These are phyloP conservation scores for Agrotis exclamationis DNA, from an alignment of 2,888 invertebrate species.

Conservation along the genomic window DNA sequence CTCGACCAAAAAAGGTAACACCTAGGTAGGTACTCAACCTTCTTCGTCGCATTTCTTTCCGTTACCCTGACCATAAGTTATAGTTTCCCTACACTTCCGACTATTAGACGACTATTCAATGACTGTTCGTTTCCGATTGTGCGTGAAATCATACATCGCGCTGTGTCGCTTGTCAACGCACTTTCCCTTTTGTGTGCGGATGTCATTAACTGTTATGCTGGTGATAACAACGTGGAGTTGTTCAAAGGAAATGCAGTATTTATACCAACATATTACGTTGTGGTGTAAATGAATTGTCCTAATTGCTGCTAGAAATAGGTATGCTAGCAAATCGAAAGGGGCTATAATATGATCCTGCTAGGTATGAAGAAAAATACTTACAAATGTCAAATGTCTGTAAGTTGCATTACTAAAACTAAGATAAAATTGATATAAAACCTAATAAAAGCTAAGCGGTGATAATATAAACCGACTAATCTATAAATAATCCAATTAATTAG, in stretches of 20 bases:
- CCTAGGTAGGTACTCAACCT: background rate
- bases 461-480: background rate
- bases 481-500: background rate
- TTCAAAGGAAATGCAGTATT: constrained; percentile 3
- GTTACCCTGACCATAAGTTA: background rate
- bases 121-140: constrained; percentile 44
- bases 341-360: too few relatives aligned
- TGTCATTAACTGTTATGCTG: constrained; percentile 48
- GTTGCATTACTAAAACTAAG: too few relatives aligned
- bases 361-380: too few relatives aligned
- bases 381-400: too few relatives aligned
- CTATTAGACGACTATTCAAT: constrained; percentile 36
- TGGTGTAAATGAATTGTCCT: too few relatives aligned
- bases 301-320: too few relatives aligned
- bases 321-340: too few relatives aligned
- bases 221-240: constrained; percentile 33
- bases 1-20: too few relatives aligned
- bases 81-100: constrained; percentile 18
- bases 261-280: background rate
- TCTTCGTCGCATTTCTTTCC: background rate
- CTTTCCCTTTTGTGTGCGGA: constrained; percentile 56
- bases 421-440: too few relatives aligned
- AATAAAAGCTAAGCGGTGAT: background rate
- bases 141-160: constrained; percentile 44
- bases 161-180: constrained; percentile 21